Percentiles rank a stretch among this genome's conserved stretches.
Evolutionary conservation across 1,140 invertebrate genomes (phyloP).

Genomic region (Cydia fagiglandana): DNA sequence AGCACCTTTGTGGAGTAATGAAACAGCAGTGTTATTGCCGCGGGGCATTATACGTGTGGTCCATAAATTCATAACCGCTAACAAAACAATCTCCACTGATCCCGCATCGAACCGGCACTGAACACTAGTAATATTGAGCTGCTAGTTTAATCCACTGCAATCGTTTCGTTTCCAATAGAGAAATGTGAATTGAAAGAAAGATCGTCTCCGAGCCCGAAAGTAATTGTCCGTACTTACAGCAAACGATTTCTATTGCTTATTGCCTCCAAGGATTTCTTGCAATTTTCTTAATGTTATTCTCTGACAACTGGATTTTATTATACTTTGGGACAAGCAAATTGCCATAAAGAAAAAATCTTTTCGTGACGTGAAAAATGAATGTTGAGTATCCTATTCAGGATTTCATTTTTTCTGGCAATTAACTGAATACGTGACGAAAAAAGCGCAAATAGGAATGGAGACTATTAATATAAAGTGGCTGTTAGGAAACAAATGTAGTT

Average conservation of each 20-base stretch:
- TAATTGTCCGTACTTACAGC: constrained; percentile 59
- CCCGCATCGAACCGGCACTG: constrained; percentile 10
- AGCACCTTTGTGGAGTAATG: constrained; percentile 15
- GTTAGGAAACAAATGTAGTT: constrained; percentile 29
- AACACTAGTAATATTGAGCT: constrained; percentile 28
- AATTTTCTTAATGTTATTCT: constrained; percentile 61
- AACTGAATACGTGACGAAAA: constrained; percentile 19
- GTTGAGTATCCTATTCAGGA: not conserved
- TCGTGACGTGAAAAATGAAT: constrained; percentile 19
- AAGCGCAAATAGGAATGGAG: not conserved
- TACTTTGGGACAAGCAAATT: constrained; percentile 37
- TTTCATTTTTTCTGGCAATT: constrained; percentile 15
- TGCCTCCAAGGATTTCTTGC: constrained; percentile 56
- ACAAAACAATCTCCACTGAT: constrained; percentile 28
- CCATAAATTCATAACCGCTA: constrained; percentile 28
- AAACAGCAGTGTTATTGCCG: constrained; percentile 24
- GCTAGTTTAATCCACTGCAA: constrained; percentile 47
- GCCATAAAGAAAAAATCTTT: not conserved
- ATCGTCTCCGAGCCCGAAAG: constrained; percentile 52
- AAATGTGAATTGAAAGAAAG: constrained; percentile 60
- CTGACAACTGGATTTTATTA: constrained; percentile 58
- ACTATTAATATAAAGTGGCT: constrained; percentile 22
- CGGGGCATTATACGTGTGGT: constrained; percentile 11
- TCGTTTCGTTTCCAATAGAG: constrained; percentile 55
- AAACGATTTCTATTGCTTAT: constrained; percentile 66